These are phyloP conservation scores for Nansenia antarctica DNA, from an alignment of 2,113 vertebrate species.

Conservation along the genomic window DNA sequence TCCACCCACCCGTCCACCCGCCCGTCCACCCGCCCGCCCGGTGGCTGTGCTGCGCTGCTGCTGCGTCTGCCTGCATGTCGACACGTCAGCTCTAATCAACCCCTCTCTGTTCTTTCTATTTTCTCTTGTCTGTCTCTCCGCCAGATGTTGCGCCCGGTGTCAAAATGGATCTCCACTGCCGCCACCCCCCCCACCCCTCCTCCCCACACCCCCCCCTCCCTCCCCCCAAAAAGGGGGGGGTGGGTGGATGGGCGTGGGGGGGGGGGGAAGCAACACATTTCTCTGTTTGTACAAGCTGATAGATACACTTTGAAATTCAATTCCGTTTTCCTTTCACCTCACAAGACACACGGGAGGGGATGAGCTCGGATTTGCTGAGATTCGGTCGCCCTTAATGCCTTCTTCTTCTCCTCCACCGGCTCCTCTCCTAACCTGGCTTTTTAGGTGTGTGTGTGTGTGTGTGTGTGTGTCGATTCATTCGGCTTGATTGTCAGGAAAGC, in stretches of 20 bases:
- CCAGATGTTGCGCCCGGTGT: constrained; percentile 71
- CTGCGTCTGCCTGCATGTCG: constrained; percentile 65
- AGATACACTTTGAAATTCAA: constrained; percentile 68
- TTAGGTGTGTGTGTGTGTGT: constrained; percentile 24
- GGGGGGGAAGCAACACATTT: constrained; percentile 62
- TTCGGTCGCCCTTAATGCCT: constrained; percentile 42
- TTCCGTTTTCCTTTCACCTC: constrained; percentile 35
- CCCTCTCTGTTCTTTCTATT: constrained; percentile 60
- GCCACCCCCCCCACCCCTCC: not conserved
- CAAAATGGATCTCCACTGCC: constrained; percentile 56
- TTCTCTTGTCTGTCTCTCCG: constrained; percentile 69
- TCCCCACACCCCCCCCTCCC: too few relatives aligned
- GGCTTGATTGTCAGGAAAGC: constrained; percentile 32
- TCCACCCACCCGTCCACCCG: constrained; percentile 25
- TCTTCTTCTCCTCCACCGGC: constrained; percentile 24
- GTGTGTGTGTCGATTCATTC: constrained; percentile 32
- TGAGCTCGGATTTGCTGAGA: constrained; percentile 50
- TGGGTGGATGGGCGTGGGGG: constrained; percentile 15
- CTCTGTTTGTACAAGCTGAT: constrained; percentile 69
- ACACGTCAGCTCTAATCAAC: constrained; percentile 70
- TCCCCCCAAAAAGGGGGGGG: constrained; percentile 1
- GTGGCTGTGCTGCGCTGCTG: constrained; percentile 52
- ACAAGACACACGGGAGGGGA: constrained; percentile 48
- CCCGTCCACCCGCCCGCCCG: constrained; percentile 36
- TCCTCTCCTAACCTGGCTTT: constrained; percentile 13